phyloP scores from a whole-genome alignment of 2,797 vertebrate genomes.

The Silurus aristotelis region DNA sequence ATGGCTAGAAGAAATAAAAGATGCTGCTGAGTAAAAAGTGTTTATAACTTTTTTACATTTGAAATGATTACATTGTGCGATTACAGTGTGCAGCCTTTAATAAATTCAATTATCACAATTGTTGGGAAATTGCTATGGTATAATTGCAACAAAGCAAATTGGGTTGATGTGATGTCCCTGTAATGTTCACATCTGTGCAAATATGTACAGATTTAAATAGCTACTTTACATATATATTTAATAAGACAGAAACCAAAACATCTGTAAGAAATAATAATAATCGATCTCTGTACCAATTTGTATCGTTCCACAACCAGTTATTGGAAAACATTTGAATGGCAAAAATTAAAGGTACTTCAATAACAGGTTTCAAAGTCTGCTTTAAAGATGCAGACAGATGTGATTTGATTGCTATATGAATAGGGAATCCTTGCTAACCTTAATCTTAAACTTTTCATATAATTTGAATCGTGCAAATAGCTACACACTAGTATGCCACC shows the following conservation, averaged over 20 bases:
- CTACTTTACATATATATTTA: not conserved
- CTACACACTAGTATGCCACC: not conserved
- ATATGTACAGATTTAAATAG: not conserved
- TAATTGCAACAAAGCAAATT: not conserved
- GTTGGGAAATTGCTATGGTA: not conserved
- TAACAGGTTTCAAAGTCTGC: not conserved
- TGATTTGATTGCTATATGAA: not conserved
- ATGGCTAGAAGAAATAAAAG: not conserved
- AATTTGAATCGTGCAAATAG: not conserved
- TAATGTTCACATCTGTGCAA: not conserved
- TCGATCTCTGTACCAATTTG: not conserved
- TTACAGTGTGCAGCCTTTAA: not conserved
- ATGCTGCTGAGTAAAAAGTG: not conserved
- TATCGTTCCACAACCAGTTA: not conserved
- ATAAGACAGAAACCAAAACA: not conserved
- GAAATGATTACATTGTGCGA: not conserved
- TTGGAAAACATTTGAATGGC: not conserved
- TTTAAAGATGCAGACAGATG: not conserved
- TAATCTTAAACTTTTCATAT: not conserved
- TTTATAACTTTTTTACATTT: not conserved
- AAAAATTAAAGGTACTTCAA: not conserved
- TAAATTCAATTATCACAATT: not conserved
- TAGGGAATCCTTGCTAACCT: not conserved
- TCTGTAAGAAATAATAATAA: not conserved
- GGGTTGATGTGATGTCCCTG: not conserved